Base-by-base conservation (phyloP, 2,888 invertebrate species). In the Deroplatys truncata region DNA sequence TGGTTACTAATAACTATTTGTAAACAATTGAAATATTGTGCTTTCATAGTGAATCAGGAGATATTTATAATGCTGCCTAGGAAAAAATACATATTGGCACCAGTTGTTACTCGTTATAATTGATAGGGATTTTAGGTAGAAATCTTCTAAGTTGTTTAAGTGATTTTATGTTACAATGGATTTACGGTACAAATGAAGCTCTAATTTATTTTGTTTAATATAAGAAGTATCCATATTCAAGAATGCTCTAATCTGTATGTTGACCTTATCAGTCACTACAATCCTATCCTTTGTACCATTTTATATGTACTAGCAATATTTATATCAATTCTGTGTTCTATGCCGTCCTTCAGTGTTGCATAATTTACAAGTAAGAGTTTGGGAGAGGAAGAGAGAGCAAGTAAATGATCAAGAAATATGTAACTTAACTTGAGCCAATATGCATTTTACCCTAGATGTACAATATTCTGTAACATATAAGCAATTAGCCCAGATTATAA, bases 1-100 rank as follows among this genome's bases (percentile, higher is more conserved):
- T 89, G 88, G 89, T 89, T 88, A 87, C 89, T 90, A 90, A 90
- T 89, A 89, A 90, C 88, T 89, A 89, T 85, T 90, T 89, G 89
- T 90, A 89, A 90, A 90, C 56, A 84, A 86, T 90, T 89, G 88
- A 89, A 90, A 88, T 89, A 89, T 89, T 90, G 84, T 88, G 89
- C 89, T 89, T 89, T 88, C 85, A 84, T 89, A 89, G 89, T 83
- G n/a, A 89, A 86, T 89, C 84, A 86, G 85, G 29, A 83, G 84
- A 43, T 89, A 89, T 87, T 87, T 82, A 83, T 82, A 82, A 87
- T 87, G 35, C 87, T 87, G 82, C 31, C 31, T 83, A 83, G 83
- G 56, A n/a, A 83, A 72, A 72, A 72, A 72, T 72, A 72, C 56
- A 72, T 72, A 72, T 72, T 72, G 56, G 56, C 56, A 72, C 20